Conservation (phyloP, 1,140 invertebrate genomes). For the Planococcus citri region DNA sequence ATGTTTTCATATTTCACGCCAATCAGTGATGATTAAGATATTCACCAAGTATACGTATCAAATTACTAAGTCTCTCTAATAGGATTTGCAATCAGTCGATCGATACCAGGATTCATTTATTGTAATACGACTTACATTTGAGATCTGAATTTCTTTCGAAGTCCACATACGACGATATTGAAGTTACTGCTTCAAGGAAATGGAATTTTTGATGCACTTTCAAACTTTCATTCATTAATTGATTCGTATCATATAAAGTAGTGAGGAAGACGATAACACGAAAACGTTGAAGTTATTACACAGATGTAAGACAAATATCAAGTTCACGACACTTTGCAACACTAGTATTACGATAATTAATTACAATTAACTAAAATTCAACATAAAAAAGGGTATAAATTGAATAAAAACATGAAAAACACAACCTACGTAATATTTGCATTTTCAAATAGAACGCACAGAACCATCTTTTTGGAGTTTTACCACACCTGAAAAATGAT, state of each 20-base stretch:
- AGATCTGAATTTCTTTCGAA: background rate
- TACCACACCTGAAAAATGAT: constrained; percentile 20
- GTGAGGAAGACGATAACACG: background rate
- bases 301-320: background rate
- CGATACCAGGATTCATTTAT: background rate
- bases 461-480: constrained; percentile 13
- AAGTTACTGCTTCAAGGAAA: background rate
- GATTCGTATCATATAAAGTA: background rate
- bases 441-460: constrained; percentile 12
- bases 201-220: background rate
- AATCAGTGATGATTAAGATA: background rate
- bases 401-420: background rate
- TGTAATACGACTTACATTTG: background rate
- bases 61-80: background rate
- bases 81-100: background rate
- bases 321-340: background rate
- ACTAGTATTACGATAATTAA: background rate
- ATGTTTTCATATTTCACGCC: too few relatives aligned
- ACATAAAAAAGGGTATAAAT: background rate
- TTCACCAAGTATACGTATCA: background rate
- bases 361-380: background rate
- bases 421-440: constrained; percentile 16
- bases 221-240: background rate
- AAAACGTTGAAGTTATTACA: background rate
- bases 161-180: background rate